A percentile compares a stretch with the other conserved stretches of the same genome.
These are phyloP conservation scores for Cerceris rybyensis DNA, from an alignment of 2,888 invertebrate genomes.

Conservation along the genomic window DNA sequence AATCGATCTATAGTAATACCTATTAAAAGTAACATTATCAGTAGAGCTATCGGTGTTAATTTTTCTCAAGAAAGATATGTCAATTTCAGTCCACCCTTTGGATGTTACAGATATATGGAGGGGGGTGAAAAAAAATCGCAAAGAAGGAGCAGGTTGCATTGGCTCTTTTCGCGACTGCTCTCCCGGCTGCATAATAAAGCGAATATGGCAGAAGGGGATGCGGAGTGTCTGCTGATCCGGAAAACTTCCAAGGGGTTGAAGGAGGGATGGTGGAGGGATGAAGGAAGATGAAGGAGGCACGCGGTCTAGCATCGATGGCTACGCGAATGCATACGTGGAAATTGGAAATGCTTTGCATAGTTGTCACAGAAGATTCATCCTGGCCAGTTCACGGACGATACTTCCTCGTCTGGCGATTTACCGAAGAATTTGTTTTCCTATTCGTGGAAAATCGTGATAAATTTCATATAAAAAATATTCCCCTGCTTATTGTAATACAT, in stretches of 20 bases:
- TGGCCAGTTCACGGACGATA: slow-evolving; percentile 23
- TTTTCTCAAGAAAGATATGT: not conserved
- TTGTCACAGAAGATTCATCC: slow-evolving; percentile 29
- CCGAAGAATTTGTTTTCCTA: not conserved
- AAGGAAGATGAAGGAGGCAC: slow-evolving; percentile 44
- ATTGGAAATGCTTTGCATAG: slow-evolving; percentile 73
- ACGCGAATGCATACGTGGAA: slow-evolving; percentile 54
- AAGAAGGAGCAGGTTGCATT: slow-evolving; percentile 12
- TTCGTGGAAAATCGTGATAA: not conserved
- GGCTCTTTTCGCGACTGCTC: slow-evolving; percentile 17
- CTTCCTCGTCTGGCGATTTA: slow-evolving; percentile 29
- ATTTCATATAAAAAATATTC: no score
- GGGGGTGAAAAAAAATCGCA: not conserved
- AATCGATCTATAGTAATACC: no score
- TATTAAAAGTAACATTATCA: no score
- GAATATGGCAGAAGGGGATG: slow-evolving; percentile 16
- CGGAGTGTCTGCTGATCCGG: slow-evolving; percentile 37
- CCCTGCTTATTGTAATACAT: no score
- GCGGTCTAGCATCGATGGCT: slow-evolving; percentile 35
- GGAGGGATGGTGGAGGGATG: slow-evolving; percentile 15
- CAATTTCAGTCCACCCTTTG: not conserved
- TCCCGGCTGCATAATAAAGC: slow-evolving; percentile 59
- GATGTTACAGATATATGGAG: not conserved
- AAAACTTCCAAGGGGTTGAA: slow-evolving; percentile 42
- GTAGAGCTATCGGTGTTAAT: no score